Base-by-base conservation (phyloP, 2,888 invertebrate genomes). In the Subacronicta megacephala region DNA sequence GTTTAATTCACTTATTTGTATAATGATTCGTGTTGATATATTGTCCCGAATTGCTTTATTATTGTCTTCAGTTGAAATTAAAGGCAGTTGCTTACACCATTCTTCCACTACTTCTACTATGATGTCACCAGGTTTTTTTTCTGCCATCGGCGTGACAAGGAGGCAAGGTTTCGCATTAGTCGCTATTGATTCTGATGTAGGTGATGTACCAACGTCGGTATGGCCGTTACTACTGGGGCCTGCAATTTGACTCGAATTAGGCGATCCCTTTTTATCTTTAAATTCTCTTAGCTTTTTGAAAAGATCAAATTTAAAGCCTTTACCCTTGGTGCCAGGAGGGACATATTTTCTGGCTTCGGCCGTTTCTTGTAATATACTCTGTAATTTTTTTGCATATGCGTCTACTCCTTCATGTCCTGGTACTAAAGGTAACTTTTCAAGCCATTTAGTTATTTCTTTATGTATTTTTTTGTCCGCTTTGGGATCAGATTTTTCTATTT, bases 1-100 rank as follows among this genome's bases (percentile, higher is more conserved):
- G 49, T 89, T 87, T 0, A 90, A 64, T 75, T 90, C 87, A 51
- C 80, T 84, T 23, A 90, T 78, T 77, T 87, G 87, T 16, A 83
- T 82, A 3, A 88, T 73, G n/a, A 90, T 81, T 81, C 81, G 85
- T 9, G 81, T 82, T 7, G 69, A 71, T 42, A 88, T 41, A 16
- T 82, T 72, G 20, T 85, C 83, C 75, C 71, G 84, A 5, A 84
- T 63, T 1, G 53, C 53, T 55, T 75, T 72, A 1, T 83, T 83
- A 55, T 77, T 58, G 26, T 68, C 42, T 18, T 74, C 75, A 9
- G 62, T 61, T 4, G 63, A 65, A 18, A 64, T 45, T 0, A 90
- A 42, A 5, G 86, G 88, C 38, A 91, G 43, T 59, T 80, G 59
- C n/a, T 77, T 56, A 59, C 89, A 89, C 90, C 90, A 90, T 5